Evolutionary conservation across 2,888 invertebrate genomes (phyloP), one percentile per base, ranked within the genome.

Genomic region (Teinopalpus imperialis): DNA sequence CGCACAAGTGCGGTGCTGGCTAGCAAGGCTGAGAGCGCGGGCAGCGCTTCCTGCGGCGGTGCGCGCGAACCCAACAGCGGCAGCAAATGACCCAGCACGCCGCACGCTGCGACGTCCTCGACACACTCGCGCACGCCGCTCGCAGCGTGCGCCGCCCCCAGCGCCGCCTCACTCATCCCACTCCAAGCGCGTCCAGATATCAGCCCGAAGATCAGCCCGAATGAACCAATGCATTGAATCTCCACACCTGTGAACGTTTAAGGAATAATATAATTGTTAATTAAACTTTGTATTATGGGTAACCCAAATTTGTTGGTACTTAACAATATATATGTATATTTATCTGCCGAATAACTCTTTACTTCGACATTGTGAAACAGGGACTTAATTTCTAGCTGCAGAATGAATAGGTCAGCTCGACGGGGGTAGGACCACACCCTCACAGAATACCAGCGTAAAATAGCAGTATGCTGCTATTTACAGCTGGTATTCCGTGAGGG

Each of bases 201-300:
- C 58, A 82, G 51, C 0, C 81, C 85, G 82, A 99, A 98, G 56
- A 99, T 90, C 53, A 98, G 88, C 41, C 94, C 94, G 88, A 99
- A 99, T 71, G 98, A 96, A 0, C 99, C 99, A 61, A 99, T 98
- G 76, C 98, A 98, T 74, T 98, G 96, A 59, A 97, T 94, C 80
- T 99, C 99, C 16, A 97, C 94, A 51, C 97, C 89, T 89, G 62
- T 12, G n/a, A n/a, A n/a, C n/a, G n/a, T n/a, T n/a, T n/a, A n/a
- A n/a, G n/a, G n/a, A n/a, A n/a, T n/a, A n/a, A n/a, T n/a, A n/a
- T n/a, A n/a, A n/a, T n/a, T n/a, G n/a, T n/a, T n/a, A n/a, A n/a
- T n/a, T n/a, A n/a, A n/a, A n/a, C n/a, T n/a, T n/a, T n/a, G n/a
- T n/a, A n/a, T n/a, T n/a, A n/a, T n/a, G n/a, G n/a, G n/a, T n/a